A percentile compares a stretch with the other conserved stretches of the same genome.
Evolutionary conservation across 2,888 invertebrate genomes (phyloP).

Genomic region (Cheilosia vernalis): DNA sequence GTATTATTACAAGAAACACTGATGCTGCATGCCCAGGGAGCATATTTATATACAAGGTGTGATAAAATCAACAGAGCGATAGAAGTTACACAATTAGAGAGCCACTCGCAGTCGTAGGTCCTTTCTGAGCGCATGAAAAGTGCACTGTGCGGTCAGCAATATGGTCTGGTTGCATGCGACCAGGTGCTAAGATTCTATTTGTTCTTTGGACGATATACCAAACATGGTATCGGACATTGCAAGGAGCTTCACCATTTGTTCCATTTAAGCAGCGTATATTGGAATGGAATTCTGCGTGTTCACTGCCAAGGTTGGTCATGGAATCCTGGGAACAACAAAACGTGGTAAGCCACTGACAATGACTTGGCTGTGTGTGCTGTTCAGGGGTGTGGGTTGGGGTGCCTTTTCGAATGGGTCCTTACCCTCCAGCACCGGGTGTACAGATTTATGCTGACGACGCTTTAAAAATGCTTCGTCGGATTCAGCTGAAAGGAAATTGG

Average conservation of each 20-base stretch:
- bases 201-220: conserved; percentile 55
- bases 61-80: conserved; percentile 63
- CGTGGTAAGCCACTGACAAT: conserved; percentile 2
- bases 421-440: too few species aligned
- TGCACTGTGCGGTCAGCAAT: conserved; percentile 44
- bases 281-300: conserved; percentile 59
- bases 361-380: not conserved
- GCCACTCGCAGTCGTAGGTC: conserved; percentile 35
- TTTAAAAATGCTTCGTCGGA: too few species aligned
- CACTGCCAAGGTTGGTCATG: conserved; percentile 65
- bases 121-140: conserved; percentile 41
- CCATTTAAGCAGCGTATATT: conserved; percentile 26
- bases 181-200: conserved; percentile 63
- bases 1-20: conserved; percentile 17
- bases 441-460: too few species aligned
- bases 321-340: conserved; percentile 23
- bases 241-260: conserved; percentile 8
- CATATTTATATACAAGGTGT: conserved; percentile 40
- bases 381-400: not conserved
- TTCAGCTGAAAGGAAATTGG: too few species aligned
- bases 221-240: conserved; percentile 56
- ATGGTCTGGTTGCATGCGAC: conserved; percentile 57
- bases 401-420: too few species aligned
- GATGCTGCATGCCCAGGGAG: not conserved
- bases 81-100: conserved; percentile 69